phyloP scores from a whole-genome alignment of 1,140 invertebrate species.

The Nasonia giraulti region DNA sequence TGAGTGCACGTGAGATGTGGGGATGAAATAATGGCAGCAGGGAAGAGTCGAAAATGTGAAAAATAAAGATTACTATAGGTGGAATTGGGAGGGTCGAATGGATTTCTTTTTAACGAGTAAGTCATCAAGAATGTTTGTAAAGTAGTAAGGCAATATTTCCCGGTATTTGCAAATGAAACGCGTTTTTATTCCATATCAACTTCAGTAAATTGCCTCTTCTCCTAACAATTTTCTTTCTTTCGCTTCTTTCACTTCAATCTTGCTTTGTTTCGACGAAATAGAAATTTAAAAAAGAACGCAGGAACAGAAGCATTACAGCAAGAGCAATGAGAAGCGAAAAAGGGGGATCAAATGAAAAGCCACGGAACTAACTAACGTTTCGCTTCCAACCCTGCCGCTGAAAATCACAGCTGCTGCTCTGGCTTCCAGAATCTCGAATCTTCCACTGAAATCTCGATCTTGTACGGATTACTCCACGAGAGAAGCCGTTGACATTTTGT shows the following conservation, averaged over 20 bases:
- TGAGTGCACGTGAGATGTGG: too few relatives aligned
- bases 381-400: background rate
- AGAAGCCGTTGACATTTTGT: background rate
- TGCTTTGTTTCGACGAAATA: background rate
- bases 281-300: background rate
- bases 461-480: background rate
- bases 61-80: too few relatives aligned
- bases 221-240: constrained; percentile 20
- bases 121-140: too few relatives aligned
- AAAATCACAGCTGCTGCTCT: background rate
- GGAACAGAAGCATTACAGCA: constrained; percentile 8
- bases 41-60: background rate
- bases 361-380: too few relatives aligned
- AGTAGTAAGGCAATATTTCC: too few relatives aligned
- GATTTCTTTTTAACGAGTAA: too few relatives aligned
- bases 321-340: background rate
- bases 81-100: too few relatives aligned
- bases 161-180: background rate
- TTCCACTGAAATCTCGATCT: background rate
- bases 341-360: background rate
- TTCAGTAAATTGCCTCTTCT: constrained; percentile 21
- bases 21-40: too few relatives aligned
- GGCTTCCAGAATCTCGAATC: background rate
- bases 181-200: background rate
- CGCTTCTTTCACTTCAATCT: background rate